phyloP scores from a whole-genome alignment of 2,113 vertebrate genomes.

The Gadus macrocephalus region DNA sequence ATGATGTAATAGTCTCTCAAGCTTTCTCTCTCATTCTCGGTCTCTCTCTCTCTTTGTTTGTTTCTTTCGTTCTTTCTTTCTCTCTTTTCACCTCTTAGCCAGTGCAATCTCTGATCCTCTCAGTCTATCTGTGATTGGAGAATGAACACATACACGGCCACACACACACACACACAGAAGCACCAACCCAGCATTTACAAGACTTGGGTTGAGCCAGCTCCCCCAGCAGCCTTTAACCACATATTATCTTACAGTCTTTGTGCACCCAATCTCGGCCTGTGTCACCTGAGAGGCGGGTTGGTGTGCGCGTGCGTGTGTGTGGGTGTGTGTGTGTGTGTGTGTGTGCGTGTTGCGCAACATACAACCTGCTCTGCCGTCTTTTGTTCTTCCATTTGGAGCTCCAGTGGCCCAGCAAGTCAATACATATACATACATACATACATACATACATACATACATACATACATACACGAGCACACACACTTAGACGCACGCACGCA shows the following conservation, averaged over 20 bases:
- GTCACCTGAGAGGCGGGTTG: constrained; percentile 47
- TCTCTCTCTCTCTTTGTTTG: not conserved
- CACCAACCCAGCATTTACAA: not conserved
- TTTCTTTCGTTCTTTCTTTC: not conserved
- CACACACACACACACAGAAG: too few relatives aligned
- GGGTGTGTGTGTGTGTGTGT: not conserved
- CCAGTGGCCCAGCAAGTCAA: constrained; percentile 13
- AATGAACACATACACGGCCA: not conserved
- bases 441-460: not conserved
- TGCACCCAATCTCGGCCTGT: constrained; percentile 58
- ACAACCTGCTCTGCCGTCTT: constrained; percentile 28
- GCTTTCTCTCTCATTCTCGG: constrained; percentile 8
- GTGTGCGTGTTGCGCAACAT: constrained; percentile 26
- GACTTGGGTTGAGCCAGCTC: constrained; percentile 35
- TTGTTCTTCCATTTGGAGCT: constrained; percentile 18
- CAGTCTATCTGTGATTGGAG: constrained; percentile 23
- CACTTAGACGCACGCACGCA: too few relatives aligned
- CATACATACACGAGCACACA: too few relatives aligned
- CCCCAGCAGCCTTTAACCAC: constrained; percentile 32
- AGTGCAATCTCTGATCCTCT: not conserved
- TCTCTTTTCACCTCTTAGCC: not conserved
- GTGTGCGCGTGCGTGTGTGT: not conserved
- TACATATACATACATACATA: not conserved
- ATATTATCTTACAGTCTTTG: constrained; percentile 59
- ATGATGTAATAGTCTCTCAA: not conserved